phyloP scores from a whole-genome alignment of 92 coral and sea anemone genomes.

The Paragorgia papillata region DNA sequence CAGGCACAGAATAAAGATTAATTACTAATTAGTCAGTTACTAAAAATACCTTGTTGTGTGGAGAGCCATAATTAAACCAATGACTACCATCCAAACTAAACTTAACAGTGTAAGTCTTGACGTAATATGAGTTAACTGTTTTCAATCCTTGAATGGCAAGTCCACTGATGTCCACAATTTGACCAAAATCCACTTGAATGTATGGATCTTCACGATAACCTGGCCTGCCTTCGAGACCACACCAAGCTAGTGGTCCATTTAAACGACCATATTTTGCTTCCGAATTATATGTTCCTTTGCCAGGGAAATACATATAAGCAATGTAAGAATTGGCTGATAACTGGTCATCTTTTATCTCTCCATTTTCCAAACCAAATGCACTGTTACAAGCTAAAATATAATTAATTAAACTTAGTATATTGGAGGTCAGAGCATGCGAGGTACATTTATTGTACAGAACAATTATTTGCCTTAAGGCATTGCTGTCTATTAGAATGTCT shows the following conservation, averaged over 20 bases:
- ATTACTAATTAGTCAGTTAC: background rate
- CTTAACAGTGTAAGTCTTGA: constrained; percentile 52
- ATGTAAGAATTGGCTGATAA: background rate
- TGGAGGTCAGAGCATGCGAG: too few relatives aligned
- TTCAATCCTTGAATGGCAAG: constrained; percentile 70
- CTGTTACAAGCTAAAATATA: constrained; percentile 2
- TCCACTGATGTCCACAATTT: constrained; percentile 57
- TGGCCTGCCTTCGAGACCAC: constrained; percentile 34
- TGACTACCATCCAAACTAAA: constrained; percentile 49
- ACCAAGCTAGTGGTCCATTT: constrained; percentile 61
- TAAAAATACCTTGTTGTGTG: constrained; percentile 35
- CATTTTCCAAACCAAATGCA: constrained; percentile 21
- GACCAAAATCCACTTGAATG: constrained; percentile 66
- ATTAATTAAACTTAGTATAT: too few relatives aligned
- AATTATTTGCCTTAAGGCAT: too few relatives aligned
- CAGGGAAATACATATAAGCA: background rate
- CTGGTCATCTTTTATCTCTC: constrained; percentile 5
- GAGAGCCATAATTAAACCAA: constrained; percentile 30
- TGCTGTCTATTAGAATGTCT: too few relatives aligned
- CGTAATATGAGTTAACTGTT: constrained; percentile 48
- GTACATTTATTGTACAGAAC: too few relatives aligned
- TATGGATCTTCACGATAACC: constrained; percentile 36
- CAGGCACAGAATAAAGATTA: too few relatives aligned
- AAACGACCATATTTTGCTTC: constrained; percentile 69
- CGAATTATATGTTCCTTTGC: constrained; percentile 29